Percentiles rank a stretch among this genome's conserved stretches.
Conservation (phyloP, 1,140 invertebrate genomes). For the Ostrea edulis region DNA sequence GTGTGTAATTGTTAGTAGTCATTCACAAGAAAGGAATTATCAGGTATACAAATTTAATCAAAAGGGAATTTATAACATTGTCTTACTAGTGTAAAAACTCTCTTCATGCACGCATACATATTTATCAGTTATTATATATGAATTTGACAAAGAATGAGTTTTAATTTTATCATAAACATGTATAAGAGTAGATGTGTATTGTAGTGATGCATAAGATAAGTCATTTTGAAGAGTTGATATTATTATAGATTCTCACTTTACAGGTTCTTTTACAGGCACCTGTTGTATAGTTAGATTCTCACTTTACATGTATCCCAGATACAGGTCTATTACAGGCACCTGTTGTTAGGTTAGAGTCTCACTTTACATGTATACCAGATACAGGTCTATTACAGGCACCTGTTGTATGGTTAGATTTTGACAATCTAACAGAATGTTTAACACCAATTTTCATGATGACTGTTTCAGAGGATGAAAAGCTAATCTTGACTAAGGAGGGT, state of each 20-base stretch:
- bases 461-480: neutral
- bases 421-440: neutral
- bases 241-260: neutral
- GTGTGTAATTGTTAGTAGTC: neutral
- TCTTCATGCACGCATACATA: neutral
- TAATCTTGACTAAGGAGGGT: neutral
- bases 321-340: too few relatives aligned
- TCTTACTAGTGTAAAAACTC: neutral
- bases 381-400: neutral
- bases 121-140: neutral
- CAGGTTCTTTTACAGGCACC: too few relatives aligned
- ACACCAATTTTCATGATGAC: slow-evolving; percentile 10
- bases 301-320: too few relatives aligned
- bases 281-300: too few relatives aligned
- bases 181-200: neutral
- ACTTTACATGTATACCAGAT: too few relatives aligned
- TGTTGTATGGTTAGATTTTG: slow-evolving; percentile 16
- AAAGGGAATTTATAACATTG: neutral
- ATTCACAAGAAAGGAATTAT: neutral
- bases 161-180: neutral
- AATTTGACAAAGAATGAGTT: neutral
- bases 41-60: neutral
- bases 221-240: neutral
- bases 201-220: neutral
- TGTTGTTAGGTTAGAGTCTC: too few relatives aligned